Percentiles rank a stretch among this genome's conserved stretches.
Conservation (phyloP, 2,797 vertebrate species). For the Chelmon rostratus region DNA sequence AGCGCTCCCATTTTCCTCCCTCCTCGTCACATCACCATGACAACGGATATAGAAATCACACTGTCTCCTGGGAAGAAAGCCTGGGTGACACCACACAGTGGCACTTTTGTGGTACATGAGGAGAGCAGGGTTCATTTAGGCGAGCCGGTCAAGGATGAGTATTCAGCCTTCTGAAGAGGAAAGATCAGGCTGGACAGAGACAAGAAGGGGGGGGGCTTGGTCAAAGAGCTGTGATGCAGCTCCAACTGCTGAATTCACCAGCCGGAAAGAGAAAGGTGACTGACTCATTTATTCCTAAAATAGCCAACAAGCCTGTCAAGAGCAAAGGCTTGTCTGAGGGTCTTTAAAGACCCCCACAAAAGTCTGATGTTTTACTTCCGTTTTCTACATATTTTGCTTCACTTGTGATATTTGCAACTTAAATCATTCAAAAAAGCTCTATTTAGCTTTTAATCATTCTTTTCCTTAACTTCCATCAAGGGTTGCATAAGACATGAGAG, state of each 20-base stretch:
- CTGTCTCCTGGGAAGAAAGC: conserved; percentile 95
- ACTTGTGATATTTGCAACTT: neutral
- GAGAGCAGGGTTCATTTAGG: conserved; percentile 94
- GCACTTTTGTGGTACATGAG: conserved; percentile 94
- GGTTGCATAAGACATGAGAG: conserved; percentile 93
- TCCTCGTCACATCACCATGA: conserved; percentile 95
- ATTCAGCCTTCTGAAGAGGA: conserved; percentile 93
- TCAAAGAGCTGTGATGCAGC: conserved; percentile 63
- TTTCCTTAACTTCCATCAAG: conserved; percentile 47
- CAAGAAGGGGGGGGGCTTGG: conserved; percentile 3
- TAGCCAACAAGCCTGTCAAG: conserved; percentile 29
- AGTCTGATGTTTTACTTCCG: neutral
- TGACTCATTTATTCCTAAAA: conserved; percentile 57
- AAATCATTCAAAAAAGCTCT: conserved; percentile 29
- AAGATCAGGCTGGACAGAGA: conserved; percentile 90
- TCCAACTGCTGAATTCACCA: conserved; percentile 60
- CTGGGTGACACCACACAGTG: conserved; percentile 96
- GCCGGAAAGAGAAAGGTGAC: conserved; percentile 58
- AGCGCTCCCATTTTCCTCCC: conserved; percentile 94
- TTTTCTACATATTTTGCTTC: neutral
- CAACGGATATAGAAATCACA: conserved; percentile 99
- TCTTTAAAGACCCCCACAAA: conserved; percentile 5
- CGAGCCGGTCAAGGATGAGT: conserved; percentile 93
- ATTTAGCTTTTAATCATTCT: conserved; percentile 42
- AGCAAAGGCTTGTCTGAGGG: neutral